phyloP scores from a whole-genome alignment of 1,140 invertebrate genomes.

The Lethocerus indicus region DNA sequence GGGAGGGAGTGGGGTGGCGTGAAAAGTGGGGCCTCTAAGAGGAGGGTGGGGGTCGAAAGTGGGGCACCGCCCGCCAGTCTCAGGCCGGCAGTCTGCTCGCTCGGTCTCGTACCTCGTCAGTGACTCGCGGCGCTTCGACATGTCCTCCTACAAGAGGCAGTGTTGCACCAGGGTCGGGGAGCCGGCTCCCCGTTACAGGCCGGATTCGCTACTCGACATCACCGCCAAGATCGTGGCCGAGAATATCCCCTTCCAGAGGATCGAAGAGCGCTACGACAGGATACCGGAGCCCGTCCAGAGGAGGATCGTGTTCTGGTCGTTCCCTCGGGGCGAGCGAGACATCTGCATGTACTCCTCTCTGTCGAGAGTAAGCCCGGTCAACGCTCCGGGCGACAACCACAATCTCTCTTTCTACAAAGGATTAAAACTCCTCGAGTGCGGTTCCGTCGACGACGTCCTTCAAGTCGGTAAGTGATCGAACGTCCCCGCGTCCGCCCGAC shows the following conservation, averaged over 20 bases:
- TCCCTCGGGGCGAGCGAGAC: constrained; percentile 68
- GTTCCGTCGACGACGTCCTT: constrained; percentile 63
- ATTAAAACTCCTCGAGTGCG: constrained; percentile 58
- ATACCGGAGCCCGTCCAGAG: constrained; percentile 77
- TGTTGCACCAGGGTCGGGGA: neutral
- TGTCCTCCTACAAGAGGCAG: neutral
- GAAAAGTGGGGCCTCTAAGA: no score
- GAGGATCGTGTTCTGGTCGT: constrained; percentile 75
- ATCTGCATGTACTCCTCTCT: constrained; percentile 80
- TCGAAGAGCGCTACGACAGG: constrained; percentile 69
- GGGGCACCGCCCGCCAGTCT: no score
- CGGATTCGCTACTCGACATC: constrained; percentile 57
- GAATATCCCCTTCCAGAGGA: constrained; percentile 67
- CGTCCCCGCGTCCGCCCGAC: no score
- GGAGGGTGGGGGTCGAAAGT: no score
- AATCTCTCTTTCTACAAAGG: constrained; percentile 73
- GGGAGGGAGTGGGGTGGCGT: no score
- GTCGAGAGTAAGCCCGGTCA: constrained; percentile 30
- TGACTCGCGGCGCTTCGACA: constrained; percentile 1
- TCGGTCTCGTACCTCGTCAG: constrained; percentile 24
- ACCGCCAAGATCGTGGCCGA: constrained; percentile 68
- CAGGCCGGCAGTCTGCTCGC: no score
- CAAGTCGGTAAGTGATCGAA: constrained; percentile 64
- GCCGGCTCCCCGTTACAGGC: constrained; percentile 20
- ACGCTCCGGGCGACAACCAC: constrained; percentile 45